Evolutionary conservation across 1,140 invertebrate genomes (phyloP).

Genomic region (Teleogryllus occipitalis): DNA sequence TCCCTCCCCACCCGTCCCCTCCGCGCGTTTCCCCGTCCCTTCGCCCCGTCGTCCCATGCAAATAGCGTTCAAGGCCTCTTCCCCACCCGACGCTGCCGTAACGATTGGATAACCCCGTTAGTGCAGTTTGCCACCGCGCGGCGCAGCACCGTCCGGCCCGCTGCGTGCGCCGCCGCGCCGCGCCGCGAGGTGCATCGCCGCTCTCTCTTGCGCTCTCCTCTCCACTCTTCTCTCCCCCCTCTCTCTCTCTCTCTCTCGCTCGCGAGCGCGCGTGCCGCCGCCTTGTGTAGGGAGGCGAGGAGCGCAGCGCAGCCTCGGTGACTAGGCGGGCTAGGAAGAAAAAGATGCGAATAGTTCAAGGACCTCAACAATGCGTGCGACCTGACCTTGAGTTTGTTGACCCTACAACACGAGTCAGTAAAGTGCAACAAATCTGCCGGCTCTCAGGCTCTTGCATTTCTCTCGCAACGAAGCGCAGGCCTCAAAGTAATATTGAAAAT

Average conservation of each 20-base stretch:
- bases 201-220: background rate
- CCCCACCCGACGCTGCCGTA: background rate
- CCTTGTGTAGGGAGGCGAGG: too few species aligned
- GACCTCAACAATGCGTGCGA: conserved; percentile 10
- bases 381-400: conserved; percentile 14
- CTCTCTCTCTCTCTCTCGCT: too few species aligned
- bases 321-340: background rate
- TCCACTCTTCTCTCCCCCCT: too few species aligned
- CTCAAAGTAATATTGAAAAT: too few species aligned
- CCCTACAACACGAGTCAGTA: background rate
- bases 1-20: background rate
- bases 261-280: too few species aligned
- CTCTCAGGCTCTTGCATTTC: too few species aligned
- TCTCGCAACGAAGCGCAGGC: too few species aligned
- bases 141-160: background rate
- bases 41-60: background rate
- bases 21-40: background rate
- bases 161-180: too few species aligned
- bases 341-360: background rate
- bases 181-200: background rate
- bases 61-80: conserved; percentile 18
- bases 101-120: conserved; percentile 14
- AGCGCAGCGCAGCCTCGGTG: background rate
- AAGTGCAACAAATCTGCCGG: background rate
- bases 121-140: conserved; percentile 12